phyloP scores from a whole-genome alignment of 1,140 invertebrate species.

The Hirudo medicinalis region DNA sequence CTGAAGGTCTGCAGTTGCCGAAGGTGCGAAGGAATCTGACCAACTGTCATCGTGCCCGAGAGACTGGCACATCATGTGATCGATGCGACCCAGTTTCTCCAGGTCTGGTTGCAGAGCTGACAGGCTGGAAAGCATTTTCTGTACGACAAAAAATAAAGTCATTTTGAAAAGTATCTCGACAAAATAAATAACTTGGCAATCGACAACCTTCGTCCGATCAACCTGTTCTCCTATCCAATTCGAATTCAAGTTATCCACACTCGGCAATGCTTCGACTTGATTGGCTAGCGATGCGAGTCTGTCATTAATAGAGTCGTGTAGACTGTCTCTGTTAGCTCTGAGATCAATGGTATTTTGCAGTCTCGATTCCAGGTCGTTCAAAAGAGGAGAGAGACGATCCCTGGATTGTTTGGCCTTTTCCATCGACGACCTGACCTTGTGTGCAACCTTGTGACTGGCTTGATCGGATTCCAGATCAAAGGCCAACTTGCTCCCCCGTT shows the following conservation, averaged over 20 bases:
- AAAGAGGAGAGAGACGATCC: neutral
- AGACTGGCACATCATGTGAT: constrained; percentile 3
- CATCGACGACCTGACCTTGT: neutral
- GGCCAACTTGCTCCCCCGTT: neutral
- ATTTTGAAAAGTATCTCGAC: too few species aligned
- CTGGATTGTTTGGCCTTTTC: neutral
- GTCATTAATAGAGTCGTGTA: neutral
- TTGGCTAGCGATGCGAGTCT: neutral
- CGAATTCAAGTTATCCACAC: neutral
- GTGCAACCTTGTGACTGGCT: neutral
- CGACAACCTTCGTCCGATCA: neutral
- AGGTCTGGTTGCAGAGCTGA: neutral
- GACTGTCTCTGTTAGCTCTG: neutral
- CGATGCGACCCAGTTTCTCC: constrained; percentile 2
- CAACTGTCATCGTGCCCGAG: neutral
- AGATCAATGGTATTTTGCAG: neutral
- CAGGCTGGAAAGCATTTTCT: neutral
- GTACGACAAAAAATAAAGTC: neutral
- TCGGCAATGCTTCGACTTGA: neutral
- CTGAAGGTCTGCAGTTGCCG: neutral
- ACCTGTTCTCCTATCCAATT: neutral
- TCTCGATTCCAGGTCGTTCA: neutral
- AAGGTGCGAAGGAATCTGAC: neutral
- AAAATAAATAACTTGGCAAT: too few species aligned
- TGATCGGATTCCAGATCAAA: neutral